These are phyloP conservation scores for Dromas ardeola DNA, from an alignment of 2,113 vertebrate species.

Conservation along the genomic window DNA sequence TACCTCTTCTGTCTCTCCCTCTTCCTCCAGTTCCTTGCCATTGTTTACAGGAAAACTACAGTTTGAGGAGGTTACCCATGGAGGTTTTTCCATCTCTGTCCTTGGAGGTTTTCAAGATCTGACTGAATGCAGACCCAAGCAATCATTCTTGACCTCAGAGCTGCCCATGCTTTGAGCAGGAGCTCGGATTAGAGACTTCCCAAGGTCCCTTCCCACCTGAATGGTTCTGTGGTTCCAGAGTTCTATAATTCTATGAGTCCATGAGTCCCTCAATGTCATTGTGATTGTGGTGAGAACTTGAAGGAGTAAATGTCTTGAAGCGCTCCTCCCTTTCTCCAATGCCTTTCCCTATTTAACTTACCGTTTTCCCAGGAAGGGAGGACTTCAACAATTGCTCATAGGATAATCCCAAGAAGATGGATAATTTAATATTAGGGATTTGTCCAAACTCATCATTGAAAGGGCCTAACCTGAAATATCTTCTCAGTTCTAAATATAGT, in stretches of 20 bases:
- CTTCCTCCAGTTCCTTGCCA: background rate
- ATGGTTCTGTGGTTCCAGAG: background rate
- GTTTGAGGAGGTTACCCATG: background rate
- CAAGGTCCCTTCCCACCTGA: background rate
- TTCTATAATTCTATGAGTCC: background rate
- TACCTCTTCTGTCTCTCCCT: background rate
- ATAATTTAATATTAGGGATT: background rate
- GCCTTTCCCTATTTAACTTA: background rate
- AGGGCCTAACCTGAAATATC: background rate
- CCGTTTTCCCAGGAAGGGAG: background rate
- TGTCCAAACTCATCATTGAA: background rate
- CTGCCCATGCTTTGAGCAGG: background rate
- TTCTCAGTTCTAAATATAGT: background rate
- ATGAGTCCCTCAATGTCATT: background rate
- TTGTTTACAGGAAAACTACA: background rate
- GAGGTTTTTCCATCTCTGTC: background rate
- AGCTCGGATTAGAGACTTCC: background rate
- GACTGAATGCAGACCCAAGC: background rate
- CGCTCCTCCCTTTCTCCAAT: background rate
- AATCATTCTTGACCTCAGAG: background rate
- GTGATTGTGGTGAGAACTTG: background rate
- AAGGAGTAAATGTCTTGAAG: background rate
- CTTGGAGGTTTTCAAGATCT: background rate
- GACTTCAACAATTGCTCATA: background rate
- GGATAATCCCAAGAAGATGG: background rate